These are phyloP conservation scores for Phoenicopterus ruber DNA, from an alignment of 2,113 vertebrate species.

Conservation along the genomic window DNA sequence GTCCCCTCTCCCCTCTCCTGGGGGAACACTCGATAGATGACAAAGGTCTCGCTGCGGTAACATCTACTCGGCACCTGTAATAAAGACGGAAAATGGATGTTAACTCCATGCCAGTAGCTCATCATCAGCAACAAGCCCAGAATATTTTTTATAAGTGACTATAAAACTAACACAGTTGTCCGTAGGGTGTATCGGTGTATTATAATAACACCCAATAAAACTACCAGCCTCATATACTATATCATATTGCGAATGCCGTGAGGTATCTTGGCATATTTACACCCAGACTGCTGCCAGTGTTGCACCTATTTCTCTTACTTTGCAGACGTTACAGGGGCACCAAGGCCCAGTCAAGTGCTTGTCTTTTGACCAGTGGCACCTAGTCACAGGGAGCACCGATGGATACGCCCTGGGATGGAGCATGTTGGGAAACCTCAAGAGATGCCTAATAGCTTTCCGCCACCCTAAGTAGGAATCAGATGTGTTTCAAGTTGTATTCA, in stretches of 20 bases:
- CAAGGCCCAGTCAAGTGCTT: slow-evolving; percentile 81
- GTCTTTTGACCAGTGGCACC: slow-evolving; percentile 82
- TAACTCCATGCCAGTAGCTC: not conserved
- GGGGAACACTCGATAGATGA: not conserved
- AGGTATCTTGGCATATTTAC: no score
- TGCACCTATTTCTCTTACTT: not conserved
- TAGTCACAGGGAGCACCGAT: slow-evolving; percentile 79
- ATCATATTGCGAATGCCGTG: no score
- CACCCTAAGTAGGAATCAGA: slow-evolving; percentile 81
- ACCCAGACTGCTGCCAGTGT: not conserved
- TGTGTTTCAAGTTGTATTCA: not conserved
- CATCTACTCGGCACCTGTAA: not conserved
- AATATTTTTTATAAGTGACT: not conserved
- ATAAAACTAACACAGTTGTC: not conserved
- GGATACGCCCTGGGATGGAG: slow-evolving; percentile 86
- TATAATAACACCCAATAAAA: not conserved
- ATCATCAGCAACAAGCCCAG: not conserved
- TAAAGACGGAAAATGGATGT: not conserved
- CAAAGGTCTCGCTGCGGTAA: rapidly evolving
- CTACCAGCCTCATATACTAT: rapidly evolving
- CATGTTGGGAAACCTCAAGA: slow-evolving; percentile 68
- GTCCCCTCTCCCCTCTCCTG: no score
- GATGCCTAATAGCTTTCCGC: slow-evolving; percentile 78
- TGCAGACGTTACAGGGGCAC: slow-evolving; percentile 79
- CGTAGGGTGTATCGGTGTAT: not conserved